Evolutionary conservation across 1,140 invertebrate species (phyloP).

Genomic region (Nautilus pompilius): DNA sequence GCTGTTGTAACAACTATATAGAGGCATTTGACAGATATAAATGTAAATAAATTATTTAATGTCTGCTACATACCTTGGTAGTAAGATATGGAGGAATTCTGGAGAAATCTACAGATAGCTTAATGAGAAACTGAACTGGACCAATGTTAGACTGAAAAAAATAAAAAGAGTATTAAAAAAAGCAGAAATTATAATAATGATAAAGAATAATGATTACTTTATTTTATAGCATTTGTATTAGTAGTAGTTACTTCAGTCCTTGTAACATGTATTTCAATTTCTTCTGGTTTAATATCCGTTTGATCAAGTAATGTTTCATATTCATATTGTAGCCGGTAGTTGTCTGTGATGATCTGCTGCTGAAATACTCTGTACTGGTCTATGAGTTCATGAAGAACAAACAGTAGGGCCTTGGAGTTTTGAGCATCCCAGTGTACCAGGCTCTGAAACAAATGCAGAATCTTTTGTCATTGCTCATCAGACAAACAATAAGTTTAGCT

Average conservation of each 20-base stretch:
- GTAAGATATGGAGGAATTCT: conserved; percentile 46
- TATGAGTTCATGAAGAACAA: conserved; percentile 40
- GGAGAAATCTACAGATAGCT: conserved; percentile 47
- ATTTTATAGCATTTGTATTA: not conserved
- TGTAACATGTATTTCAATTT: conserved; percentile 41
- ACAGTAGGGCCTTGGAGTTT: conserved; percentile 26
- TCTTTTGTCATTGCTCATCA: too few species aligned
- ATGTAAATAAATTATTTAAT: not conserved
- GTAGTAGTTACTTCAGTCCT: conserved; percentile 19
- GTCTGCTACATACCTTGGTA: conserved; percentile 30
- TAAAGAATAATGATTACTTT: not conserved
- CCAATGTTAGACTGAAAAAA: conserved; percentile 23
- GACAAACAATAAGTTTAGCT: too few species aligned
- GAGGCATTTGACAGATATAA: not conserved
- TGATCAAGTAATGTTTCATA: conserved; percentile 42
- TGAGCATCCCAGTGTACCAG: conserved; percentile 36
- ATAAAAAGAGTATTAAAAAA: not conserved
- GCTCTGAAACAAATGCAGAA: conserved; percentile 25
- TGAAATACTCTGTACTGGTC: conserved; percentile 35
- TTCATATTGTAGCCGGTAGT: conserved; percentile 44
- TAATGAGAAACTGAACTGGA: conserved; percentile 48
- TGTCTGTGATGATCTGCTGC: conserved; percentile 25
- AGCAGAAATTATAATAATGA: not conserved
- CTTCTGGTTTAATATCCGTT: conserved; percentile 29
- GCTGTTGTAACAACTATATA: too few species aligned